Evolutionary conservation across 1,140 invertebrate genomes (phyloP), one percentile per base, ranked within the genome.

Genomic region (Episyrphus balteatus): DNA sequence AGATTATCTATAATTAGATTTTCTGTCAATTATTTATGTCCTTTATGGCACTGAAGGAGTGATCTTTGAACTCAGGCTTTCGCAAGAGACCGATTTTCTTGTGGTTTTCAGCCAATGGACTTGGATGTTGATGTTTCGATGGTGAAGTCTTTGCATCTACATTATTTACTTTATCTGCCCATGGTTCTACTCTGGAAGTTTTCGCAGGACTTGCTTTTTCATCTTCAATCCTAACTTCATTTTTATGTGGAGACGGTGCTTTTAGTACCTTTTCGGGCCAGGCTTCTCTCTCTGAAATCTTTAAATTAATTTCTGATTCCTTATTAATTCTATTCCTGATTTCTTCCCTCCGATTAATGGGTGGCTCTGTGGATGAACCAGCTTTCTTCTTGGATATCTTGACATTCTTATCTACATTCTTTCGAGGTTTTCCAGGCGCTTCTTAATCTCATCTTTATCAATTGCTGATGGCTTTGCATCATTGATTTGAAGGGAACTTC

Each of bases 381-480:
- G 19, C 15, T 47, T 40, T 9, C 33, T 44, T 40, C 46, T 36
- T 45, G 37, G 44, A 30, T 33, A 48, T 42, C 44, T 46, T 39
- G 42, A 40, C 21, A 47, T 53, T 57, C 45, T 55, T 55, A 6
- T 17, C 21, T 15, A 57, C 14, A 34, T 52, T 49, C 18, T 49
- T 39, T 32, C 47, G 21, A 57, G 30, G 15, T 49, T 48, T 30
- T 55, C 49, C 11, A 57, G 41, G 11, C 55, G 44, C 40, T 53
- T 43, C 37, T 53, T 57, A 19, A 57, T 57, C 41, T 55, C 45
- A 15, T 53, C 52, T 17, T 52, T 53, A n/a, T n/a, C n/a, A n/a
- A n/a, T n/a, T n/a, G n/a, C n/a, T n/a, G n/a, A n/a, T n/a, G n/a
- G n/a, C n/a, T n/a, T n/a, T n/a, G n/a, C n/a, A n/a, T n/a, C n/a